Evolutionary conservation across 2,113 vertebrate genomes (phyloP), one percentile per base, ranked within the genome.

Genomic region (Pavo muticus): DNA sequence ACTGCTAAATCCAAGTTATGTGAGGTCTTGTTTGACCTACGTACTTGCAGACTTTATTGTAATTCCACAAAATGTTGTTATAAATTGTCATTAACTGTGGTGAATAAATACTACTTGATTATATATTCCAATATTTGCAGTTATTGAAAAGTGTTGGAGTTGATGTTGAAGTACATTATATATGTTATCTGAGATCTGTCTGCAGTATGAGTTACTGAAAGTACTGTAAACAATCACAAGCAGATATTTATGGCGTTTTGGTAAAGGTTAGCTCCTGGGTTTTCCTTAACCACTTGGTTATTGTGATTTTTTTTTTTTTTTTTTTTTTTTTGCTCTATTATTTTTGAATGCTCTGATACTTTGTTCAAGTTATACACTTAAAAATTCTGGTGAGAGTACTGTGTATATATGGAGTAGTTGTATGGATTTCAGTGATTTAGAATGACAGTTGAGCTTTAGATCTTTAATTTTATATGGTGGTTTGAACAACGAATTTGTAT

Each of bases 401-500:
- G 16, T 27, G 61, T 84, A 6, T 35, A 63, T 84, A 23, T 73
- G 24, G 30, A 79, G 32, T 8, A 69, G 17, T 75, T 69, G 12
- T n/a, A 7, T n/a, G 25, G 13, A 72, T 87, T 91, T 57, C 20
- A 40, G 0, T 59, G 35, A 15, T 78, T 35, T 25, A 72, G 20
- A 67, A 47, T n/a, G 14, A 8, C 2, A 35, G 5, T 14, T 57
- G 42, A 81, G 57, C 25, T 69, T 69, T 3, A 50, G 10, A 50
- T 6, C 1, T 71, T 45, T 0, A 0, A 6, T 67, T 83, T 9
- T 2, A 7, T 42, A 3, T 9, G 5, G 15, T 64, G 42, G 47
- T 87, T 91, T 54, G 37, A 81, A 35, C 42, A 68, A 27, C n/a
- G 7, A 14, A 73, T 6, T 20, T 50, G 3, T 80, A 17, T 72